Conservation (phyloP, 2,888 invertebrate genomes). For the Eustalomyia histrio region DNA sequence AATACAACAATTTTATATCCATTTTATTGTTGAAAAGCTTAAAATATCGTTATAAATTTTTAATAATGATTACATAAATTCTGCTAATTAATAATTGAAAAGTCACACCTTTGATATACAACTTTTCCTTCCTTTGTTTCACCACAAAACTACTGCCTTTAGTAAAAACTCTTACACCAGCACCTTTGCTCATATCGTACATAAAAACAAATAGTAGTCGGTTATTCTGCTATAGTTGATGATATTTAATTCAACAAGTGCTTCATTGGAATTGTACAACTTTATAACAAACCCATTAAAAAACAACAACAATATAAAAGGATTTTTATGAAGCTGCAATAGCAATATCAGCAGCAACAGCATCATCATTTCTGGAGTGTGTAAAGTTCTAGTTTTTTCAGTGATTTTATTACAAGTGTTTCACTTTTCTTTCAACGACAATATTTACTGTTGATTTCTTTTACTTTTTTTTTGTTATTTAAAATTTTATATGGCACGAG, state of each 20-base stretch:
- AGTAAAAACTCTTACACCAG: neutral
- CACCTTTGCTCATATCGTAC: conserved; percentile 4
- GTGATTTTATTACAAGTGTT: conserved; percentile 59
- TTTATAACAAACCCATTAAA: conserved; percentile 66
- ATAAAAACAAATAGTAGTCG: conserved; percentile 35
- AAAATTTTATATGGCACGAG: too few relatives aligned
- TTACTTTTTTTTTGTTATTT: conserved; percentile 18
- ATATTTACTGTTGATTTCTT: conserved; percentile 13
- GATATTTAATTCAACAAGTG: conserved; percentile 57
- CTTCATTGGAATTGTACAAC: conserved; percentile 53
- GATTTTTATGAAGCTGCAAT: conserved; percentile 5
- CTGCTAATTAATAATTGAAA: conserved; percentile 28
- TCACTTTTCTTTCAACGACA: conserved; percentile 40
- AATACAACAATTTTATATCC: too few relatives aligned
- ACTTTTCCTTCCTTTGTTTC: conserved; percentile 15
- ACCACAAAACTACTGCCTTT: neutral
- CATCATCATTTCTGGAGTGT: conserved; percentile 31
- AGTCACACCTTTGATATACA: conserved; percentile 37
- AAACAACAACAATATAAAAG: conserved; percentile 39
- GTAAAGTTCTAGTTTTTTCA: conserved; percentile 50
- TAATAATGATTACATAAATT: conserved; percentile 34
- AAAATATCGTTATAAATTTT: conserved; percentile 41
- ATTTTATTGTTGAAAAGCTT: neutral
- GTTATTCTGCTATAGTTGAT: conserved; percentile 42
- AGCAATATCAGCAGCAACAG: conserved; percentile 3